A percentile compares a stretch with the other conserved stretches of the same genome.
Evolutionary conservation across 2,888 invertebrate genomes (phyloP).

Genomic region (Clunio marinus): DNA sequence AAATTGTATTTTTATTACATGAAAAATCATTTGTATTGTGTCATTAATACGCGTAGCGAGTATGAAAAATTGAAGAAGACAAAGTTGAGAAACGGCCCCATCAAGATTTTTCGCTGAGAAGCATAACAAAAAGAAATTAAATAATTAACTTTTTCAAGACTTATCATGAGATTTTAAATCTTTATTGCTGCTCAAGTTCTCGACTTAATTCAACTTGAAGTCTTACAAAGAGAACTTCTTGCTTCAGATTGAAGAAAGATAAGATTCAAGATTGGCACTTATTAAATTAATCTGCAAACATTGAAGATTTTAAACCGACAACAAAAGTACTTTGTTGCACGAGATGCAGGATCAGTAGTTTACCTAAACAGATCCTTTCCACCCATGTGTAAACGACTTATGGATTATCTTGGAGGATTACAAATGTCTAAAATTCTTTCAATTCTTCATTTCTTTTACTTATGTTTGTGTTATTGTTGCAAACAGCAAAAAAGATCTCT

Average conservation of each 20-base stretch:
- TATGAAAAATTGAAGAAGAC: slow-evolving; percentile 33
- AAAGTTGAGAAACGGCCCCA: slow-evolving; percentile 14
- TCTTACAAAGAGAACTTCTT: neutral
- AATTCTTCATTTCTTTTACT: neutral
- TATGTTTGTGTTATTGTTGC: neutral
- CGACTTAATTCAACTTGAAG: neutral
- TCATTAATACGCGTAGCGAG: slow-evolving; percentile 20
- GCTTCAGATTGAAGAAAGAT: neutral
- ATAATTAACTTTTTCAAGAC: slow-evolving; percentile 34
- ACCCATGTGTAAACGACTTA: slow-evolving; percentile 34
- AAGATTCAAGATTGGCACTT: slow-evolving; percentile 34
- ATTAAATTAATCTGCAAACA: slow-evolving; percentile 32
- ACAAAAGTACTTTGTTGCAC: neutral
- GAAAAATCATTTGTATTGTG: slow-evolving; percentile 36
- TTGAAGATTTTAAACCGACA: neutral
- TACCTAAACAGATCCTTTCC: neutral
- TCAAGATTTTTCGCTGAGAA: too few relatives aligned
- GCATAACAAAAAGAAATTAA: slow-evolving; percentile 4
- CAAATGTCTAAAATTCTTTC: neutral
- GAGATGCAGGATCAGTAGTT: neutral
- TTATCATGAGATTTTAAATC: slow-evolving; percentile 12
- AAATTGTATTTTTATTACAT: slow-evolving; percentile 38
- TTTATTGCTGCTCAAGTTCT: neutral
- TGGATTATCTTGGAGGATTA: slow-evolving; percentile 29
- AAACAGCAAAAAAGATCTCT: slow-evolving; percentile 1